Evolutionary conservation across 2,113 vertebrate genomes (phyloP), one percentile per base, ranked within the genome.

Genomic region (Agelaius phoeniceus): DNA sequence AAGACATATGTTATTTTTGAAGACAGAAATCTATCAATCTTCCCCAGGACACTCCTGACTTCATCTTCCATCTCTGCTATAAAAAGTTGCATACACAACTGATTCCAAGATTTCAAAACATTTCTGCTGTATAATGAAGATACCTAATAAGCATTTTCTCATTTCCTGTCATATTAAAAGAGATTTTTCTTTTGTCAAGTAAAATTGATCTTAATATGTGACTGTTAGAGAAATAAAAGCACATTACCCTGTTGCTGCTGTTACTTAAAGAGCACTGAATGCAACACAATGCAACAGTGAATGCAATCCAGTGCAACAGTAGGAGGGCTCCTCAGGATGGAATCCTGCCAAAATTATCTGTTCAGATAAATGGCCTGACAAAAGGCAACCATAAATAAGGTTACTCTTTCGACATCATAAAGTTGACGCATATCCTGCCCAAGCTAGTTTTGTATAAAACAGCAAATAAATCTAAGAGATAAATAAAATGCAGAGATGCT

Each of bases 381-480:
- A 86, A 93, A 94, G 7, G 44, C 43, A 95, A 65, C 68, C 72
- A 89, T 90, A 96, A 96, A 95, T 80, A 88, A 94, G 48, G 63
- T 80, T 90, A 91, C 63, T 82, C 74, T 91, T 88, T 91, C 1
- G 2, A 90, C 82, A 95, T 91, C 90, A 80, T 76, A 37, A 93
- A 96, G 63, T 82, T 93, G 95, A 93, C 9, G 41, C 75, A 88
- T 55, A 87, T 88, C 82, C 84, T 94, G 85, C 85, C 68, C 63
- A 59, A 91, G 46, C 59, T 74, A 77, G 67, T 88, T 96, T 80
- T 86, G 49, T 84, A 93, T 57, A 80, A 95, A 96, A 74, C 72
- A 76, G 72, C 82, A 95, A 90, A 95, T 95, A 95, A 95, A 97
- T 93, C 93, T 88, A 52, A 81, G 79, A 91, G 85, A 89, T 80